Evolutionary conservation across 2,113 vertebrate genomes (phyloP).

Genomic region (Pomatostomus ruficeps): DNA sequence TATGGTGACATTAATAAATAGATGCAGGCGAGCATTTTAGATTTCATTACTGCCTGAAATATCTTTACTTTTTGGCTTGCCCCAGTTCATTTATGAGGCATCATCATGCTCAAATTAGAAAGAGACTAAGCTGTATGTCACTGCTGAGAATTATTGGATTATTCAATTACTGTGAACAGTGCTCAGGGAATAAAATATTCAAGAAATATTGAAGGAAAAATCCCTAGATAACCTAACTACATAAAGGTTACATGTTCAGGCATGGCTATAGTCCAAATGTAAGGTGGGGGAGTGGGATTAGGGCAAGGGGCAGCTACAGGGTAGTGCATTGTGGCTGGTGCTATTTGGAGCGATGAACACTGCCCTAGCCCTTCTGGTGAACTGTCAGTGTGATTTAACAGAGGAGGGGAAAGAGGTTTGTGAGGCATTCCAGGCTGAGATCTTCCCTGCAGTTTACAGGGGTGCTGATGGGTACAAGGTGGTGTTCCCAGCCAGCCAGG

Average conservation of each 20-base stretch:
- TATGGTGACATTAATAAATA: neutral
- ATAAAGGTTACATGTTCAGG: neutral
- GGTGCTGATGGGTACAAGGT: neutral
- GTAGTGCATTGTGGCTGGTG: neutral
- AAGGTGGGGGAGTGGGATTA: neutral
- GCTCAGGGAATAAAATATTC: constrained; percentile 14
- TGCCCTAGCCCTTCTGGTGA: neutral
- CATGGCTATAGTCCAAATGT: neutral
- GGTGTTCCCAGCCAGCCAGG: neutral
- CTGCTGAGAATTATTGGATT: constrained; percentile 43
- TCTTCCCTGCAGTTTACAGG: neutral
- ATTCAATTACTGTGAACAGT: neutral
- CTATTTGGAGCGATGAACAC: neutral
- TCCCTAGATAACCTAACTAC: neutral
- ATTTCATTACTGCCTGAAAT: neutral
- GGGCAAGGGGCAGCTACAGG: neutral
- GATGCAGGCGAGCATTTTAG: constrained; percentile 21
- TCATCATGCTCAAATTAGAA: neutral
- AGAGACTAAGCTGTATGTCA: constrained; percentile 8
- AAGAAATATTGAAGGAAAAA: constrained; percentile 21
- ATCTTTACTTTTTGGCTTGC: constrained; percentile 34
- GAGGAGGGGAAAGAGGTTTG: neutral
- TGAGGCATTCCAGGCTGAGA: neutral
- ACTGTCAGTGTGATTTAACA: neutral
- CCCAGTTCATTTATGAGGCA: constrained; percentile 19